Evolutionary conservation across 2,888 invertebrate species (phyloP), one percentile per base, ranked within the genome.

Genomic region (Drosophila meridiana): DNA sequence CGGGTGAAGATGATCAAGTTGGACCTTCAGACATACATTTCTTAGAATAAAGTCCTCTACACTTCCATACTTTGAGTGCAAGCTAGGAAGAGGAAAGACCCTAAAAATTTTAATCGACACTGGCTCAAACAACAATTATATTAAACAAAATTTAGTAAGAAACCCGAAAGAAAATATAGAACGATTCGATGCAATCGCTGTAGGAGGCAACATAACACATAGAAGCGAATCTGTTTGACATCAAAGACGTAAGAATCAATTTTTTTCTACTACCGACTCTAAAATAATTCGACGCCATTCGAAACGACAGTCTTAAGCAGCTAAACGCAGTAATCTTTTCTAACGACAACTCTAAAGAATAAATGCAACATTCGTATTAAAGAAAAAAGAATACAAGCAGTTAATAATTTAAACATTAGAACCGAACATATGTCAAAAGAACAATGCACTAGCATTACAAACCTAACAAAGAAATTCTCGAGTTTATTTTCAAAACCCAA

Each of bases 401-500:
- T 38, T 11, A 38, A 38, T 38, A 38, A 38, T 14, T 38, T 38
- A 38, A 38, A 38, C 4, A 38, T 38, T 38, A 38, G 38, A 13
- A 38, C 38, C 38, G 38, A 38, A 40, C 40, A 40, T n/a, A 40
- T 40, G n/a, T 40, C 40, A 6, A n/a, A 40, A 40, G n/a, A 40
- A 40, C 40, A n/a, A 40, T 4, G 14, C 40, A 40, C 14, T 13
- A 43, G 43, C 43, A 43, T 43, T 20, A 20, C 9, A 43, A 43
- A 43, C n/a, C 2, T 43, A 43, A 20, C 20, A 43, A n/a, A 7
- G n/a, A 42, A 42, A n/a, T 42, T 42, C 40, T 42, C n/a, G 42
- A 42, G n/a, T 8, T 42, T 42, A 42, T 42, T 42, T 42, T 42
- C 42, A 42, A 42, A 42, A n/a, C n/a, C 42, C 42, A 42, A 42